Evolutionary conservation across 2,888 invertebrate genomes (phyloP), one percentile per base, ranked within the genome.

Genomic region (Notodonta ziczac): DNA sequence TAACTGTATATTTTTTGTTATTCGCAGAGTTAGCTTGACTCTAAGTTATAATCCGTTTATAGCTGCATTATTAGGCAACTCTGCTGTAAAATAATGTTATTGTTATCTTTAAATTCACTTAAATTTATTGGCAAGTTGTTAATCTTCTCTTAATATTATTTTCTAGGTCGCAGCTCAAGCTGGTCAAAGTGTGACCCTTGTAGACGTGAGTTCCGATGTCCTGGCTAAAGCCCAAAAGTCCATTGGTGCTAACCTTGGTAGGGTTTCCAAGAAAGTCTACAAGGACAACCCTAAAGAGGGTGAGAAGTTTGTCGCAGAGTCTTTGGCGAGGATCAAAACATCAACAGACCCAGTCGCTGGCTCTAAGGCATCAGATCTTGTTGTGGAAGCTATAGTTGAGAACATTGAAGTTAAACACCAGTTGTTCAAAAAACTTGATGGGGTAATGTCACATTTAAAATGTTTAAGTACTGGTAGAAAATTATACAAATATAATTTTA

Each of bases 371-470:
- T 93, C 96, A 0, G 97, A 98, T 86, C 87, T 98, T 63, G 96
- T 98, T 4, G 94, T 98, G 13, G 98, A 98, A 88, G 98, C 98
- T 0, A 97, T 98, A 80, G 95, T 98, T 12, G 98, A 98, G 87
- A 97, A 97, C 81, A 89, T 98, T 64, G 96, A 96, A 58, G 88
- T 95, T 0, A 97, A 97, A 83, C 96, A 97, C 80, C 95, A 97
- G 74, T 88, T 98, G 6, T 98, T 98, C 80, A 94, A 95, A 63
- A 94, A 94, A 66, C 94, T 98, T 57, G 98, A 98, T 89, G 88
- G 89, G 73, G 95, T 95, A 81, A 80, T 7, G 14, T 12, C n/a
- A 42, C 10, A 42, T 10, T 10, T 12, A 9, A 9, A 2, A 2
- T 10, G 12, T 10, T 12, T 10, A 12, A 10, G 12, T 42, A 42